Conservation (phyloP, 1,140 invertebrate species). For the Ips typographus region DNA sequence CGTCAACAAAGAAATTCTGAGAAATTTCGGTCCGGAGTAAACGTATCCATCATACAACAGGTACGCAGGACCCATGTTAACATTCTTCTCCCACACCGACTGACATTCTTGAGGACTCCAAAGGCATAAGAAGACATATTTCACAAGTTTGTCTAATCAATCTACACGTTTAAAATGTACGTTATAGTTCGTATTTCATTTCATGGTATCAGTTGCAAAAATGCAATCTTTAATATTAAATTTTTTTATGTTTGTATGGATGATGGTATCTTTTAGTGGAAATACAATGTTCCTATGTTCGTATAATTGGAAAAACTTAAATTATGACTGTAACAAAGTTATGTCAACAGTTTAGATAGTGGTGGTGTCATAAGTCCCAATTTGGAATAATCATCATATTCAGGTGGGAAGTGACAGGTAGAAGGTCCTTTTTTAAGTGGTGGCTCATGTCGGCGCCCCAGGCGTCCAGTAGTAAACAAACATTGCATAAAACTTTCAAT, state of each 20-base stretch:
- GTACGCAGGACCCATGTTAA: slow-evolving; percentile 28
- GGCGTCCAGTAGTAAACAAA: slow-evolving; percentile 32
- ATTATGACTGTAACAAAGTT: too few species aligned
- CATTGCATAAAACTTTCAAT: slow-evolving; percentile 40
- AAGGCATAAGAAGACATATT: slow-evolving; percentile 15
- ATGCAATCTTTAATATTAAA: too few species aligned
- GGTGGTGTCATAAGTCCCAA: too few species aligned
- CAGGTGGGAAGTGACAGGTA: too few species aligned
- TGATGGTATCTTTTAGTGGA: too few species aligned
- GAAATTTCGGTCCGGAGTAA: slow-evolving; percentile 19
- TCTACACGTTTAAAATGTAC: not conserved
- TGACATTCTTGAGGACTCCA: not conserved
- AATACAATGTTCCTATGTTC: too few species aligned
- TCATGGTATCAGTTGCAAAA: too few species aligned
- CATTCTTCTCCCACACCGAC: slow-evolving; percentile 28
- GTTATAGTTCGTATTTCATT: too few species aligned
- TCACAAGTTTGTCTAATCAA: slow-evolving; percentile 26
- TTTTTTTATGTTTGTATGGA: too few species aligned
- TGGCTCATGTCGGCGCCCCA: not conserved
- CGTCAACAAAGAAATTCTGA: slow-evolving; percentile 18
- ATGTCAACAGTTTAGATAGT: too few species aligned
- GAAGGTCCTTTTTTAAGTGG: not conserved
- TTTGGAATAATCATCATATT: too few species aligned
- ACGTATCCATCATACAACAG: slow-evolving; percentile 29
- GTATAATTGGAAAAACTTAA: too few species aligned